Evolutionary conservation across 2,888 invertebrate species (phyloP), one percentile per base, ranked within the genome.

Genomic region (Rhimphoctona megacephalus): DNA sequence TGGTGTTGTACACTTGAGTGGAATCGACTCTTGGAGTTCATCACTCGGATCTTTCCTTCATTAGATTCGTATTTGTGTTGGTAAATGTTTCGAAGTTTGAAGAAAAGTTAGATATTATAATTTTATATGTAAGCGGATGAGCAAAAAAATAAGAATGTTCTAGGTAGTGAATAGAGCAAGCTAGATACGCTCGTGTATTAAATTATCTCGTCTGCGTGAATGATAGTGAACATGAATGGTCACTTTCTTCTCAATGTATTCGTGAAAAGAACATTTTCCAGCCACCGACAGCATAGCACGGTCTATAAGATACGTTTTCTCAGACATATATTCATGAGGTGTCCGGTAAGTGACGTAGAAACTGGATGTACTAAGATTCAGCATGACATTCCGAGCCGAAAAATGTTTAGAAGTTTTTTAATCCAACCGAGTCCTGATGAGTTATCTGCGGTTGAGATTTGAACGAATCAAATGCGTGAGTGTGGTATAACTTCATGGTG

Each of bases 1-100:
- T 64, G 36, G 54, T n/a, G 54, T 54, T 54, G 54, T 52, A 33
- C 22, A 83, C 77, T 36, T 72, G 69, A 46, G 22, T 11, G 72
- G 66, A 83, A 78, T 64, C 52, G 30, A 33, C 25, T 77, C 64
- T 54, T 30, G 30, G 30, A 70, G 39, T 22, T n/a, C 19, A 39
- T 30, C 25, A 14, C 5, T 46, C n/a, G 66, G n/a, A 39, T n/a
- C 33, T 64, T 64, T 6, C 33, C 2, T 36, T 64, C 64, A 36
- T 36, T n/a, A 2, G 17, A 57, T 11, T 57, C 6, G n/a, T 19
- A 25, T 9, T 33, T 25, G 70, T n/a, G 52, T 73, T 46, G 43
- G 17, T n/a, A 11, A 39, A 61, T 19, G n/a, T 14, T 25, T 61
- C 57, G 33, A 33, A 19, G 66, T 49, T 19, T 25, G 43, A 70